Base-by-base conservation (phyloP, 2,888 invertebrate species). In the Osmoderma eremita region DNA sequence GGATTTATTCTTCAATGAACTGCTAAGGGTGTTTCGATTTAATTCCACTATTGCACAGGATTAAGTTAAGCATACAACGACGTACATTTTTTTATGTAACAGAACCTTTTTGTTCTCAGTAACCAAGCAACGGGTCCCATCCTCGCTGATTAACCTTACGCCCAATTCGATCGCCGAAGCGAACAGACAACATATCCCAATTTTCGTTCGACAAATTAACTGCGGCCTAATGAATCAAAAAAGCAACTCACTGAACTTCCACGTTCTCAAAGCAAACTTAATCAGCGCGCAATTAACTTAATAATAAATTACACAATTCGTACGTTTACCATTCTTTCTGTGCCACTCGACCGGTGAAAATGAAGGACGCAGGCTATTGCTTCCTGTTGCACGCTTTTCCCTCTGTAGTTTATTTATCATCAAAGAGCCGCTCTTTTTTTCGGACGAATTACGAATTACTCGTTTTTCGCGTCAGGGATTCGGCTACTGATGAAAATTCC, bases 361-460 rank as follows among this genome's bases (percentile, higher is more conserved):
- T 42, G 22, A 56, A 56, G 15, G 17, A 15, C 56, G 56, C n/a
- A 39, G 20, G 50, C 36, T 8, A 22, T 41, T 41, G 22, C 4
- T 41, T 56, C 56, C 15, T 18, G 20, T 56, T 41, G 30, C 30
- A 30, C 30, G 30, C 10, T 30, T 56, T 56, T 56, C 42, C 41
- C 50, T 56, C 20, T 54, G 42, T 24, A 56, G 56, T 42, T 6
- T 30, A 56, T 56, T 56, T 56, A 42, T 56, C 56, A 56, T 41
- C 41, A 41, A 24, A 41, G 30, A 24, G 13, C 30, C 1, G 13
- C 15, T 13, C 20, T 22, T 42, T 54, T 56, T 56, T 56, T 41
- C 39, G 42, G 41, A 6, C 41, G 39, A 22, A 22, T 42, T 41
- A 42, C 15, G 20, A 39, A 22, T 41, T 36, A 38, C 38, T 38